A percentile compares a stretch with the other conserved stretches of the same genome.
Conservation (phyloP, 2,797 vertebrate genomes). For the Arrhamphus sclerolepis region DNA sequence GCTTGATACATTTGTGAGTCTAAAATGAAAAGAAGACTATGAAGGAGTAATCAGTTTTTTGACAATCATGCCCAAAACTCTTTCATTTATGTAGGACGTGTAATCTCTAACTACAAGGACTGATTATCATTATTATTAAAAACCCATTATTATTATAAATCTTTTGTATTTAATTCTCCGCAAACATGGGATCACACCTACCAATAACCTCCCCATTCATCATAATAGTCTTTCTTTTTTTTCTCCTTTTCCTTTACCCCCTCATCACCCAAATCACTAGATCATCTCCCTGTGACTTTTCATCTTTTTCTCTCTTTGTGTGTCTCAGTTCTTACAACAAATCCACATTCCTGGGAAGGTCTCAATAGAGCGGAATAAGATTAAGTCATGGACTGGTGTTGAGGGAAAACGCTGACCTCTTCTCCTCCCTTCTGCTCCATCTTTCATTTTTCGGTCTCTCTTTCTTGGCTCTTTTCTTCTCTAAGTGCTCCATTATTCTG, state of each 20-base stretch:
- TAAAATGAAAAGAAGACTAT: too few species aligned
- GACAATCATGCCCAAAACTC: too few species aligned
- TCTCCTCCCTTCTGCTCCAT: constrained; percentile 91
- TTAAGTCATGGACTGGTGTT: constrained; percentile 97
- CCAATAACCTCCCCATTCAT: not conserved
- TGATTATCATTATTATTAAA: not conserved
- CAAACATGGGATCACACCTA: constrained; percentile 19
- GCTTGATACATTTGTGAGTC: too few species aligned
- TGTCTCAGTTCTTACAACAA: constrained; percentile 71
- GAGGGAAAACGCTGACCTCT: constrained; percentile 99
- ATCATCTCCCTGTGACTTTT: constrained; percentile 38
- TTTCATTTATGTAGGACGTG: too few species aligned
- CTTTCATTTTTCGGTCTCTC: constrained; percentile 91
- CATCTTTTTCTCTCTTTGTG: constrained; percentile 38
- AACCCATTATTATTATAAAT: not conserved
- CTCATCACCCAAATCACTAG: constrained; percentile 40
- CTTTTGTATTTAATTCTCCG: constrained; percentile 10
- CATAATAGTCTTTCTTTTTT: constrained; percentile 6
- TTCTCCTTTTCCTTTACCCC: constrained; percentile 36
- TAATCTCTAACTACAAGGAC: not conserved
- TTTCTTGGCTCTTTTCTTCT: constrained; percentile 72
- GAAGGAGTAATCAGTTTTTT: too few species aligned
- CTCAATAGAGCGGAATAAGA: constrained; percentile 90
- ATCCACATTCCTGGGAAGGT: constrained; percentile 93
- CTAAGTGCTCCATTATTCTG: constrained; percentile 82